These are phyloP conservation scores for Staurois parvus DNA, from an alignment of 2,797 vertebrate genomes.

Conservation along the genomic window DNA sequence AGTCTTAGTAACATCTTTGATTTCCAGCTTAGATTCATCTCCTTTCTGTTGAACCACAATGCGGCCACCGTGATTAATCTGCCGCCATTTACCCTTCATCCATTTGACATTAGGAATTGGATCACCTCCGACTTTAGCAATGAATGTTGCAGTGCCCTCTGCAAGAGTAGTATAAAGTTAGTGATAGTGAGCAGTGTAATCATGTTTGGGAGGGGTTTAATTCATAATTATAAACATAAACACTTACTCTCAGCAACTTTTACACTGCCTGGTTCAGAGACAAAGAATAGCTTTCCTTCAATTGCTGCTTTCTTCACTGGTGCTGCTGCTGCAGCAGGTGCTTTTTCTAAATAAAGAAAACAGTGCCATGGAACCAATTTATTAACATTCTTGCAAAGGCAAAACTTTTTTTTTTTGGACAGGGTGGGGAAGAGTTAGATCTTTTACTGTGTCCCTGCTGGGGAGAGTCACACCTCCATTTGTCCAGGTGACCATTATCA, in stretches of 20 bases:
- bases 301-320: slow-evolving; percentile 78
- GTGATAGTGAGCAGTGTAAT: not conserved
- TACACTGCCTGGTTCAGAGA: slow-evolving; percentile 87
- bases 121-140: slow-evolving; percentile 95
- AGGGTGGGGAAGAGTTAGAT: not conserved
- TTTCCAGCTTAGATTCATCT: slow-evolving; percentile 91
- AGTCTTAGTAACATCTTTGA: slow-evolving; percentile 90
- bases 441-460: not conserved
- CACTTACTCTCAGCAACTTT: slow-evolving; percentile 91
- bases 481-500: not conserved
- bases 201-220: not conserved
- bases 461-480: not conserved
- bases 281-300: slow-evolving; percentile 88
- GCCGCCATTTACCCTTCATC: slow-evolving; percentile 99
- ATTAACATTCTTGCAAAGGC: no score
- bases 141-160: slow-evolving; percentile 89
- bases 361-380: not conserved
- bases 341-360: slow-evolving; percentile 82
- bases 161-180: slow-evolving; percentile 61
- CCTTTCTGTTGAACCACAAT: slow-evolving; percentile 90
- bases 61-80: slow-evolving; percentile 92
- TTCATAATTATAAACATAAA: not conserved
- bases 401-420: no score
- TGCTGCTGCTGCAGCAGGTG: slow-evolving; percentile 70
- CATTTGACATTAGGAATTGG: slow-evolving; percentile 97